Conservation (phyloP, 2,888 invertebrate genomes). For the Bembecia ichneumoniformis region DNA sequence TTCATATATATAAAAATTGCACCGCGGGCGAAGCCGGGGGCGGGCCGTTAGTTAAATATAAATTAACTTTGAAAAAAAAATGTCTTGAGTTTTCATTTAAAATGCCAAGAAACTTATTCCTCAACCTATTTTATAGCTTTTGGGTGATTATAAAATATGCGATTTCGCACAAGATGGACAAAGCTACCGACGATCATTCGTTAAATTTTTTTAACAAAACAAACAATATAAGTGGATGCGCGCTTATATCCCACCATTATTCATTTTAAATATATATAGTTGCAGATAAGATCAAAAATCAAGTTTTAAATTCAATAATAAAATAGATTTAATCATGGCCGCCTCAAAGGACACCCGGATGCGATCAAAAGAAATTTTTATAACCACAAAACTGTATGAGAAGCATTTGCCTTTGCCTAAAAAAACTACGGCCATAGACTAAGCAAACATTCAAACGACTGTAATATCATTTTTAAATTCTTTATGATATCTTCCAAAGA, state of each 20-base stretch:
- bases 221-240: background rate
- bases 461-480: constrained; percentile 53
- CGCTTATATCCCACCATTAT: constrained; percentile 25
- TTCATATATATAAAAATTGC: too few species aligned
- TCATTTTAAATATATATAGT: constrained; percentile 29
- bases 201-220: background rate
- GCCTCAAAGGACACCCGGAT: constrained; percentile 37
- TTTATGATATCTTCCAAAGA: constrained; percentile 40
- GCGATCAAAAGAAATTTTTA: constrained; percentile 17
- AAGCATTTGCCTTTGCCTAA: constrained; percentile 8
- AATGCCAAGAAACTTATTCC: too few species aligned
- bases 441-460: constrained; percentile 40
- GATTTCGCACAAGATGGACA: too few species aligned
- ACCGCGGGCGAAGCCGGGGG: too few species aligned
- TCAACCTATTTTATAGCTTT: too few species aligned
- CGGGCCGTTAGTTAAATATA: too few species aligned
- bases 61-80: too few species aligned
- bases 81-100: too few species aligned
- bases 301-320: constrained; percentile 32
- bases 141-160: too few species aligned
- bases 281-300: constrained; percentile 32
- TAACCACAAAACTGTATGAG: constrained; percentile 16
- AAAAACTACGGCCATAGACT: constrained; percentile 17
- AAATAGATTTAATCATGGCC: constrained; percentile 27
- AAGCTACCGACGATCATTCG: too few species aligned